A percentile compares a stretch with the other conserved stretches of the same genome.
Evolutionary conservation across 2,797 vertebrate genomes (phyloP).

Genomic region (Nyctibius grandis): DNA sequence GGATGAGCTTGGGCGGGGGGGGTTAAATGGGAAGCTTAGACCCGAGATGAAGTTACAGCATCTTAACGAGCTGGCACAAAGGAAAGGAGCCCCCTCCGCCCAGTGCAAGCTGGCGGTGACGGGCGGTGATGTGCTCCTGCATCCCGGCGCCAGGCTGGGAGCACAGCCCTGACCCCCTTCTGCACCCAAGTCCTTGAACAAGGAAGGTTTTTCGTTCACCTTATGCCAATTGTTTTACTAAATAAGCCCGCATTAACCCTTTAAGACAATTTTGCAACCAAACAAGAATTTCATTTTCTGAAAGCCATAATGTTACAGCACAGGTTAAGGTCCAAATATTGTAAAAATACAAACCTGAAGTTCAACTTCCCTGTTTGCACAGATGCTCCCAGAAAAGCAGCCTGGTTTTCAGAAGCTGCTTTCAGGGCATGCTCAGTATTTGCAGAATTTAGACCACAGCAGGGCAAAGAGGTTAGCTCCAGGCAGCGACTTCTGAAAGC

Average conservation of each 20-base stretch:
- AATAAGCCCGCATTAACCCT: background rate
- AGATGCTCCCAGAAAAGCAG: background rate
- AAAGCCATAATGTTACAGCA: background rate
- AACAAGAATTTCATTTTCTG: background rate
- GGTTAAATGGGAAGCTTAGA: background rate
- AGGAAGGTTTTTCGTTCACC: background rate
- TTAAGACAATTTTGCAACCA: background rate
- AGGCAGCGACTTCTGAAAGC: background rate
- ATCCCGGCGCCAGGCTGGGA: background rate
- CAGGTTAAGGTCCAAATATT: background rate
- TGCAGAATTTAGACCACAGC: background rate
- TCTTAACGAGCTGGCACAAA: background rate
- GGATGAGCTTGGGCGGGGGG: background rate
- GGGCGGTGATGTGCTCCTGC: background rate
- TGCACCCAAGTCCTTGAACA: background rate
- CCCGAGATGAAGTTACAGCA: background rate
- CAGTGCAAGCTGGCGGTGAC: accelerated
- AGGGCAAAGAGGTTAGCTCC: background rate
- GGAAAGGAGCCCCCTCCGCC: accelerated
- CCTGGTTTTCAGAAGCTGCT: background rate
- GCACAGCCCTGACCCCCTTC: background rate
- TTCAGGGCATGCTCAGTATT: background rate
- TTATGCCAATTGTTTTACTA: background rate
- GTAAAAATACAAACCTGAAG: background rate
- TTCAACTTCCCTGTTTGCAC: background rate